Base-by-base conservation (phyloP, 1,140 invertebrate species). In the Conopomorpha cramerella region DNA sequence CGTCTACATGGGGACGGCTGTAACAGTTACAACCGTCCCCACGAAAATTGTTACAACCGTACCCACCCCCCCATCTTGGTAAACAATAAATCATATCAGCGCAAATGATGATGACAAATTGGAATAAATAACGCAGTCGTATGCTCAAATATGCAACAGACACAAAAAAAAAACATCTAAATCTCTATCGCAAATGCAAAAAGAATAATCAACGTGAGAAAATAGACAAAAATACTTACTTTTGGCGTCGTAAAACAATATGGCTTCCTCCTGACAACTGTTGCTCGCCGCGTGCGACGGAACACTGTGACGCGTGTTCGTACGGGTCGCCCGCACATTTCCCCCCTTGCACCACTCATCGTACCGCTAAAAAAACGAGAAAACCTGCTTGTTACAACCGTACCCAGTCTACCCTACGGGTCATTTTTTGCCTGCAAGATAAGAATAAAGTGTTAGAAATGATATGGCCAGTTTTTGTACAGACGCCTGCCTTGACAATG, bases 1-100 rank as follows among this genome's bases (percentile, higher is more conserved):
- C n/a, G n/a, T n/a, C n/a, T n/a, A n/a, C n/a, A n/a, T n/a, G n/a
- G n/a, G n/a, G n/a, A 42, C 39, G 35, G 36, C 29, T 29, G 34
- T 38, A 27, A 33, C 14, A 39, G 37, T 51, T 43, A 32, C 43
- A 49, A 49, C 41, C 34, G 43, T 41, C 36, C 40, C 41, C 38
- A 43, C 10, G 34, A 46, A 43, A 34, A 49, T 40, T 42, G 41
- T 45, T 40, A 34, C 27, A 26, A 29, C 13, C 23, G 34, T 16
- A 15, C 23, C 34, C 34, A 29, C 2, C 27, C 27, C 15, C 18
- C 19, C n/a, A n/a, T n/a, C n/a, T n/a, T n/a, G n/a, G n/a, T n/a
- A n/a, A n/a, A n/a, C n/a, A n/a, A n/a, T n/a, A n/a, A n/a, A n/a
- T n/a, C n/a, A n/a, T n/a, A n/a, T n/a, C n/a, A n/a, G n/a, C n/a